A percentile compares a stretch with the other conserved stretches of the same genome.
These are phyloP conservation scores for Psittacula echo DNA, from an alignment of 2,797 vertebrate genomes.

Conservation along the genomic window DNA sequence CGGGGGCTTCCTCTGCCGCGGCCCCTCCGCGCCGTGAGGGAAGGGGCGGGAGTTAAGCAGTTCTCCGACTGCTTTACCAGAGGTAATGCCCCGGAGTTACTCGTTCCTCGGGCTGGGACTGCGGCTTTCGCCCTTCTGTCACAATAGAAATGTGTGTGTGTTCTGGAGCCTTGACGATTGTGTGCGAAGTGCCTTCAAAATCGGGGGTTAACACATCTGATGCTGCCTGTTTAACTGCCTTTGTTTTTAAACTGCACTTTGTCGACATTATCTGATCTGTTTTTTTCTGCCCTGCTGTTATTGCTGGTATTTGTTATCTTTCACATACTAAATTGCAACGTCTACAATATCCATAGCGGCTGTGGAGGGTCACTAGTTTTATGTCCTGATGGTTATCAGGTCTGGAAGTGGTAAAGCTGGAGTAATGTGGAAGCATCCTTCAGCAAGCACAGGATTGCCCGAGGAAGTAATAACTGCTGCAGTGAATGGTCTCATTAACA, in stretches of 20 bases:
- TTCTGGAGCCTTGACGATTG: neutral
- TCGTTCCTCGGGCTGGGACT: neutral
- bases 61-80: neutral
- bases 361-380: neutral
- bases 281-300: neutral
- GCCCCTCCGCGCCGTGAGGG: neutral
- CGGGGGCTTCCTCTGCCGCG: neutral
- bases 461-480: neutral
- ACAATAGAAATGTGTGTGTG: neutral
- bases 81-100: neutral
- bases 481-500: neutral
- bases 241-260: neutral
- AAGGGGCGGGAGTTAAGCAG: neutral
- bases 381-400: neutral
- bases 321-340: rapidly evolving
- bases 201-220: rapidly evolving
- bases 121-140: neutral
- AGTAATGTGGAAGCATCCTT: neutral
- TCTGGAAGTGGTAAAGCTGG: neutral
- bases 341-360: rapidly evolving
- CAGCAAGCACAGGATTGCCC: neutral
- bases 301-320: neutral
- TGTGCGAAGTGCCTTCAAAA: neutral
- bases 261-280: neutral
- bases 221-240: neutral